Conservation (phyloP, 2,797 vertebrate genomes). For the Tadarida brasiliensis region DNA sequence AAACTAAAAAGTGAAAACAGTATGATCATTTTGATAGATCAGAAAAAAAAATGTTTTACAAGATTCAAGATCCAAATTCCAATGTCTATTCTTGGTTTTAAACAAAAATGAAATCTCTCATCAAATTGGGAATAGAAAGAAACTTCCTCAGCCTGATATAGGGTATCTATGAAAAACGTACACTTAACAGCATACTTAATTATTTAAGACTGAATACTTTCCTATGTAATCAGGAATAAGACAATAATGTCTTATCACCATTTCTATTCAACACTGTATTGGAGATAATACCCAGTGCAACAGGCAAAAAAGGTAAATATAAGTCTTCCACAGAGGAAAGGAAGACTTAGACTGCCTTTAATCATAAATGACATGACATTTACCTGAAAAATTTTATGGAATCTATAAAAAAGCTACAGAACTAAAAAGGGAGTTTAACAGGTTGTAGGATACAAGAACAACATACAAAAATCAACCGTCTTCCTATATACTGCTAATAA, state of each 20-base stretch:
- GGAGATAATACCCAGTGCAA: neutral
- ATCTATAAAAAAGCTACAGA: neutral
- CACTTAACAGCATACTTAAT: neutral
- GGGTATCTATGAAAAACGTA: neutral
- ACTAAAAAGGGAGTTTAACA: neutral
- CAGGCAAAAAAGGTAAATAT: neutral
- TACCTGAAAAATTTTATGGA: neutral
- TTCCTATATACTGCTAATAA: neutral
- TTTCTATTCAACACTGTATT: neutral
- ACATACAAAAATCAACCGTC: neutral
- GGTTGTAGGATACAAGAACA: neutral
- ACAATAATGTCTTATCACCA: neutral
- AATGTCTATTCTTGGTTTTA: conserved; percentile 10
- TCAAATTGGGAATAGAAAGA: neutral
- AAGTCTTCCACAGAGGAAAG: neutral
- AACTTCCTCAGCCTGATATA: neutral
- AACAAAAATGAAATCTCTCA: conserved; percentile 21
- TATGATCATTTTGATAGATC: neutral
- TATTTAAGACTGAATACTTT: neutral
- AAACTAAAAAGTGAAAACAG: neutral
- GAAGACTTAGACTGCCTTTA: conserved; percentile 13
- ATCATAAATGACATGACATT: neutral
- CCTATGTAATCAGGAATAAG: neutral
- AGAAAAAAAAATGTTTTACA: neutral
- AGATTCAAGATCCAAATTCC: neutral